Evolutionary conservation across 2,888 invertebrate genomes (phyloP).

Genomic region (Eurois occulta): DNA sequence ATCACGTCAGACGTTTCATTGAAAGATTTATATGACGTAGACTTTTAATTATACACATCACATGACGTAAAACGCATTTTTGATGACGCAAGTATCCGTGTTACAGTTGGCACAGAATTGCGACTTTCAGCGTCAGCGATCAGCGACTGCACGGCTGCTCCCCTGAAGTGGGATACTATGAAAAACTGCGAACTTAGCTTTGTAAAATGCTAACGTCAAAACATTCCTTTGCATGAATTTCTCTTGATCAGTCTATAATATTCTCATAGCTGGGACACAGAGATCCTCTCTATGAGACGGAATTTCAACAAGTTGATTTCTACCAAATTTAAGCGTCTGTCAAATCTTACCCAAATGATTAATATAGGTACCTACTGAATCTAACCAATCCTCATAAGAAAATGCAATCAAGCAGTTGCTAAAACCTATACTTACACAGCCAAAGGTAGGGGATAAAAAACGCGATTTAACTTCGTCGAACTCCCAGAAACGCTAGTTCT

Average conservation of each 20-base stretch:
- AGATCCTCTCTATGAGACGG: background rate
- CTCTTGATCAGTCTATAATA: background rate
- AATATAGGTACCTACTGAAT: no score
- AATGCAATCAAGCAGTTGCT: background rate
- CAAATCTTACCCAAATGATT: background rate
- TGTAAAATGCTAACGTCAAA: no score
- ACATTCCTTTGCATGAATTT: background rate
- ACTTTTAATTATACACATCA: conserved; percentile 41
- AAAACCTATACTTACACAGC: background rate
- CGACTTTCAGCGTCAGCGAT: background rate
- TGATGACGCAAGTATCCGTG: conserved; percentile 67
- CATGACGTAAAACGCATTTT: conserved; percentile 64
- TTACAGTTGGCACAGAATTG: conserved; percentile 10
- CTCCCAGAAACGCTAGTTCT: background rate
- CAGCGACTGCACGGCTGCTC: background rate
- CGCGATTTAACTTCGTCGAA: background rate
- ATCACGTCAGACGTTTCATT: conserved; percentile 44
- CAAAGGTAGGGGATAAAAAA: background rate
- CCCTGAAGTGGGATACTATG: no score
- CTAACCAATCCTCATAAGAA: background rate
- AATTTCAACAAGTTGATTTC: background rate
- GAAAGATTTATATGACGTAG: conserved; percentile 48
- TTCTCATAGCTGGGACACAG: background rate
- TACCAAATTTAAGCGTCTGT: background rate
- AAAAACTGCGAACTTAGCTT: background rate